Percentiles rank a stretch among this genome's conserved stretches.
Conservation (phyloP, 2,888 invertebrate species). For the Azorinus chamasolen region DNA sequence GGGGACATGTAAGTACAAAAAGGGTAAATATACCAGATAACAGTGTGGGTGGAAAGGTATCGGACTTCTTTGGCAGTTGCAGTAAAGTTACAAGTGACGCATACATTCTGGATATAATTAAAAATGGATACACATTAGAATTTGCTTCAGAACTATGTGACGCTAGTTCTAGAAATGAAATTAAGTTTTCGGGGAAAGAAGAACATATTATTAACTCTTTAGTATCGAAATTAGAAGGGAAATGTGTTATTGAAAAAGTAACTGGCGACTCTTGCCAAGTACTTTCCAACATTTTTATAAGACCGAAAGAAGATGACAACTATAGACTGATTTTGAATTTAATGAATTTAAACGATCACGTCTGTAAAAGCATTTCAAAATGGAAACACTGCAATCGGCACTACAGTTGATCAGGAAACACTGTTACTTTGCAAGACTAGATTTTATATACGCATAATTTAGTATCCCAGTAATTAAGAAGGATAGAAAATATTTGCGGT, state of each 20-base stretch:
- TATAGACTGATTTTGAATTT: slow-evolving; percentile 24
- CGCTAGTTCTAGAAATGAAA: background rate
- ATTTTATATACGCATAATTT: slow-evolving; percentile 47
- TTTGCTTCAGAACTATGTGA: slow-evolving; percentile 8
- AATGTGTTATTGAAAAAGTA: slow-evolving; percentile 6
- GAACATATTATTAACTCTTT: slow-evolving; percentile 7
- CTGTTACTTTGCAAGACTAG: slow-evolving; percentile 44
- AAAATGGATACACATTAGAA: slow-evolving; percentile 18
- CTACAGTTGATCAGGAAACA: slow-evolving; percentile 37
- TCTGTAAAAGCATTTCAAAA: slow-evolving; percentile 27
- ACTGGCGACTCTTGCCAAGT: background rate
- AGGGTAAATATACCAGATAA: slow-evolving; percentile 9
- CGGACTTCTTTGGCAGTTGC: background rate
- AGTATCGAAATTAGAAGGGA: slow-evolving; percentile 4
- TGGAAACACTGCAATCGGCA: slow-evolving; percentile 20
- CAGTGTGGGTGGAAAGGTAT: slow-evolving; percentile 14
- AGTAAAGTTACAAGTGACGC: slow-evolving; percentile 20
- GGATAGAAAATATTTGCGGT: slow-evolving; percentile 48
- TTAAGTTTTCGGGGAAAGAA: slow-evolving; percentile 17
- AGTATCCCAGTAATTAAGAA: slow-evolving; percentile 31
- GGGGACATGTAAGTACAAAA: background rate
- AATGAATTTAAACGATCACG: slow-evolving; percentile 23
- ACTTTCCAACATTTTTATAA: slow-evolving; percentile 25
- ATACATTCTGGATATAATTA: slow-evolving; percentile 18
- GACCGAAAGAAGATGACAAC: slow-evolving; percentile 13